A percentile compares a stretch with the other conserved stretches of the same genome.
Evolutionary conservation across 2,888 invertebrate genomes (phyloP).

Genomic region (Halocaridina rubra): DNA sequence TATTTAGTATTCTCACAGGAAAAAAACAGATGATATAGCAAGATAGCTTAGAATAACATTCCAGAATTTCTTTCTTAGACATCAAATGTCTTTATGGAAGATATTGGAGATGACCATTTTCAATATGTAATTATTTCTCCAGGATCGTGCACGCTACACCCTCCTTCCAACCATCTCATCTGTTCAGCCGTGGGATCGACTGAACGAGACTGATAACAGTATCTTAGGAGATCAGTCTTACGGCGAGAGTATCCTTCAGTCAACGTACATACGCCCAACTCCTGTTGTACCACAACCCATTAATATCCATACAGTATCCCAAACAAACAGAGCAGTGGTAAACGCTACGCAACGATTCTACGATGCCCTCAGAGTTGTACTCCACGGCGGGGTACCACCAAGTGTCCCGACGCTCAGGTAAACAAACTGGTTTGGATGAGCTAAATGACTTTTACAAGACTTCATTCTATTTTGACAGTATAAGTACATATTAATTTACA

Average conservation of each 20-base stretch:
- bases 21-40: no score
- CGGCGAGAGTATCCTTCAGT: not conserved
- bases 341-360: slow-evolving; percentile 44
- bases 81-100: no score
- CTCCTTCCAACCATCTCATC: slow-evolving; percentile 45
- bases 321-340: not conserved
- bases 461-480: no score
- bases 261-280: slow-evolving; percentile 9
- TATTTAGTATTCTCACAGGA: no score
- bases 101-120: no score
- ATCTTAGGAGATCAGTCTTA: not conserved
- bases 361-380: slow-evolving; percentile 26
- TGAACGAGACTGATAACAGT: not conserved
- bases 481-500: no score
- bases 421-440: not conserved
- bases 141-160: slow-evolving; percentile 34
- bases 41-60: no score
- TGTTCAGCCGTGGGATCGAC: slow-evolving; percentile 36
- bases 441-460: no score
- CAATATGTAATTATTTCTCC: no score
- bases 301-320: not conserved
- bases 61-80: no score
- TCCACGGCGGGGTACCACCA: slow-evolving; percentile 19
- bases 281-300: not conserved
- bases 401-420: slow-evolving; percentile 1